These are phyloP conservation scores for Marronus borbonicus DNA, from an alignment of 2,888 invertebrate species.

Conservation along the genomic window DNA sequence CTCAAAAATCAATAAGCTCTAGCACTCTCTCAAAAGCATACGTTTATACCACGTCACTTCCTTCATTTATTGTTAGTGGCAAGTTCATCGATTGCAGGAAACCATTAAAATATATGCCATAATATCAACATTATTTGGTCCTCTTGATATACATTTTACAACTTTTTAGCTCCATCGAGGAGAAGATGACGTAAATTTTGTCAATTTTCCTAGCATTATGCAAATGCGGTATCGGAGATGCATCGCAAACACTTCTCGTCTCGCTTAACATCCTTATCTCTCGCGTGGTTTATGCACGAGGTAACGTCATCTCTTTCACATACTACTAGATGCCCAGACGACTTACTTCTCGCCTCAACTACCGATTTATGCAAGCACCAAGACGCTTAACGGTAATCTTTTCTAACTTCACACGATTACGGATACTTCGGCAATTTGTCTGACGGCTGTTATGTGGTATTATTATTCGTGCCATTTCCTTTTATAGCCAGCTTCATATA, in stretches of 20 bases:
- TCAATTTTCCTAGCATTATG: conserved; percentile 25
- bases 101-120: too few species aligned
- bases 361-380: conserved; percentile 41
- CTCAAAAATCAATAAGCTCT: too few species aligned
- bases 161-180: not conserved
- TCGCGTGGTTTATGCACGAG: conserved; percentile 11
- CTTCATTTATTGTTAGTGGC: too few species aligned
- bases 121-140: too few species aligned
- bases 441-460: conserved; percentile 19
- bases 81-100: too few species aligned
- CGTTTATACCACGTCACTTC: too few species aligned
- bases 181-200: conserved; percentile 19
- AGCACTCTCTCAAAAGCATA: too few species aligned
- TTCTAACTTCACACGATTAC: conserved; percentile 43
- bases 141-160: not conserved
- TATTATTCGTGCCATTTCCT: conserved; percentile 37
- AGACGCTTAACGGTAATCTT: conserved; percentile 37
- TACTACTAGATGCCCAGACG: conserved; percentile 22
- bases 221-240: conserved; percentile 11
- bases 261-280: conserved; percentile 17
- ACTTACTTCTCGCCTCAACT: conserved; percentile 38
- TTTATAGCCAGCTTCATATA: conserved; percentile 8
- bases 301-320: conserved; percentile 17
- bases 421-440: conserved; percentile 45
- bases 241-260: conserved; percentile 22